Evolutionary conservation across 2,888 invertebrate genomes (phyloP).

Genomic region (Pristionchus mayeri): DNA sequence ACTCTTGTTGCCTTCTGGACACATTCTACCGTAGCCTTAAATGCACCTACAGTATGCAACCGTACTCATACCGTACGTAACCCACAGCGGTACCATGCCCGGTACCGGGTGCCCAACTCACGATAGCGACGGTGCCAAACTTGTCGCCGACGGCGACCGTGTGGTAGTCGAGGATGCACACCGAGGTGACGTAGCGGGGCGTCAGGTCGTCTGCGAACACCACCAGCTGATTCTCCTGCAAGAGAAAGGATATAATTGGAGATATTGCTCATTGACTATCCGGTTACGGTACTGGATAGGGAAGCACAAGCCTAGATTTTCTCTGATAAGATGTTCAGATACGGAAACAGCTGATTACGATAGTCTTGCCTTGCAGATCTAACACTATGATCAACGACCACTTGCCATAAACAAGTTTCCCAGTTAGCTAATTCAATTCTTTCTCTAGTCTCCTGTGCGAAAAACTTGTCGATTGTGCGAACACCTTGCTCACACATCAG

Average conservation of each 20-base stretch:
- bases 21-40: not conserved
- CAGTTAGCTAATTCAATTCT: no score
- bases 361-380: not conserved
- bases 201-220: constrained; percentile 98
- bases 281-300: not conserved
- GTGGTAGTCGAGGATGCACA: constrained; percentile 93
- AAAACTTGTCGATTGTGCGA: no score
- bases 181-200: constrained; percentile 95
- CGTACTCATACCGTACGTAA: not conserved
- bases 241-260: constrained; percentile 51
- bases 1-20: not conserved
- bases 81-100: no score
- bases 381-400: not conserved
- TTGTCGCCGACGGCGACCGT: constrained; percentile 97
- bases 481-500: no score
- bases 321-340: no score
- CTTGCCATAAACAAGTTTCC: no score
- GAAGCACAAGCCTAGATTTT: no score
- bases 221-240: constrained; percentile 92
- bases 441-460: no score
- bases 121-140: constrained; percentile 94
- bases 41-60: not conserved
- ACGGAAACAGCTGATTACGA: no score
- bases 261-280: no score
- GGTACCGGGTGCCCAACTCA: constrained; percentile 79